Evolutionary conservation across 2,888 invertebrate genomes (phyloP).

Genomic region (Dascillus cervinus): DNA sequence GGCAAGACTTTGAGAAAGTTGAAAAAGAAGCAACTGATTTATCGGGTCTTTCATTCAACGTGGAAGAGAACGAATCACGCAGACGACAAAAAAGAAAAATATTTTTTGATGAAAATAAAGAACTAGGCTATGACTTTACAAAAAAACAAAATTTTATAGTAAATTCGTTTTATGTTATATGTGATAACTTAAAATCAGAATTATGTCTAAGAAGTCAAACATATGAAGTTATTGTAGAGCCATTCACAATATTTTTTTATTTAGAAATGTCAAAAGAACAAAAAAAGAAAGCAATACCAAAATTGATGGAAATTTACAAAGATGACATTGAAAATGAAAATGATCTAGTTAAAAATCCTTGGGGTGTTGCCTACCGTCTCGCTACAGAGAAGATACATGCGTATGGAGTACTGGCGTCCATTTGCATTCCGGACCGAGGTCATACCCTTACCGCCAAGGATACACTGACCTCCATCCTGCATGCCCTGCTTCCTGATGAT

Average conservation of each 20-base stretch:
- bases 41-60: constrained; percentile 1
- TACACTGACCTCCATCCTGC: too few relatives aligned
- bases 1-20: too few relatives aligned
- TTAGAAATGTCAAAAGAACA: constrained; percentile 2
- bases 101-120: constrained; percentile 1
- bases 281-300: constrained; percentile 1
- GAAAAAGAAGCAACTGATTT: constrained; percentile 3
- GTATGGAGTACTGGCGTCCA: too few relatives aligned
- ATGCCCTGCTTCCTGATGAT: too few relatives aligned
- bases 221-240: constrained; percentile 2
- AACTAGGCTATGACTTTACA: constrained; percentile 1
- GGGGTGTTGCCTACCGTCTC: too few relatives aligned
- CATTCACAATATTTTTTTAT: not conserved
- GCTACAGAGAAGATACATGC: too few relatives aligned
- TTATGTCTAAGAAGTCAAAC: constrained; percentile 1
- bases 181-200: constrained; percentile 1
- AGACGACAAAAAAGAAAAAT: constrained; percentile 2
- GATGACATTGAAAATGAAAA: constrained; percentile 1
- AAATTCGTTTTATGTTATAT: constrained; percentile 1
- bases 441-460: too few relatives aligned
- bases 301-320: constrained; percentile 1
- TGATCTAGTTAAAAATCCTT: too few relatives aligned
- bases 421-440: too few relatives aligned
- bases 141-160: constrained; percentile 1
- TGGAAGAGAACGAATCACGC: not conserved